phyloP scores from a whole-genome alignment of 2,888 invertebrate genomes.

The Eupithecia dodoneata region DNA sequence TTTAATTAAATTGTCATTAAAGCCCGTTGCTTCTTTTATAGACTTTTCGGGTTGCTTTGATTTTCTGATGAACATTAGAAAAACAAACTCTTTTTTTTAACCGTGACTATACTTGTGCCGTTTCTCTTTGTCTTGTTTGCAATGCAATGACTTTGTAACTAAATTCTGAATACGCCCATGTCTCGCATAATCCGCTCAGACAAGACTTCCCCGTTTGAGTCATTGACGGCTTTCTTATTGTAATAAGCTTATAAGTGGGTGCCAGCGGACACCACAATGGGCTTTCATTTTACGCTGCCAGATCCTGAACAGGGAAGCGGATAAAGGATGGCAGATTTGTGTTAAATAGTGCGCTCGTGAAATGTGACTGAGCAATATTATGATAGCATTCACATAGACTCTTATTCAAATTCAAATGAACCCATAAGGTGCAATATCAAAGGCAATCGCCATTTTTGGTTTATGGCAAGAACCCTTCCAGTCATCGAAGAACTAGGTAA shows the following conservation, averaged over 20 bases:
- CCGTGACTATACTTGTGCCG: not conserved
- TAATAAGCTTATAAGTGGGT: slow-evolving; percentile 56
- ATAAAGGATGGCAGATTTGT: slow-evolving; percentile 31
- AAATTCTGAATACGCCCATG: slow-evolving; percentile 21
- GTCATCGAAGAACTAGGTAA: not conserved
- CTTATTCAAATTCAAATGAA: slow-evolving; percentile 8
- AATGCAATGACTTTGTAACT: slow-evolving; percentile 51
- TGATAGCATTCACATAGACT: not conserved
- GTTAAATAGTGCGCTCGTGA: slow-evolving; percentile 17
- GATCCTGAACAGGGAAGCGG: slow-evolving; percentile 31
- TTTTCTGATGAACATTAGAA: not conserved
- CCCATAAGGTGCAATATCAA: not conserved
- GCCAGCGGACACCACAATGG: slow-evolving; percentile 54
- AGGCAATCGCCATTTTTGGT: not conserved
- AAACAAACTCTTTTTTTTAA: not conserved
- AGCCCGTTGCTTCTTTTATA: not conserved
- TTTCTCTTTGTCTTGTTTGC: slow-evolving; percentile 46
- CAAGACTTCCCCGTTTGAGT: slow-evolving; percentile 58
- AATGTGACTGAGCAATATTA: slow-evolving; percentile 11
- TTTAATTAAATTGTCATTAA: not conserved
- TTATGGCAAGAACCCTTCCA: not conserved
- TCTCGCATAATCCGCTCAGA: slow-evolving; percentile 33
- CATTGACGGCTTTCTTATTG: slow-evolving; percentile 60
- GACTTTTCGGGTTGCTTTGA: not conserved
- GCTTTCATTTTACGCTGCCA: slow-evolving; percentile 36